Base-by-base conservation (phyloP, 1,140 invertebrate species). In the Cydia amplana region DNA sequence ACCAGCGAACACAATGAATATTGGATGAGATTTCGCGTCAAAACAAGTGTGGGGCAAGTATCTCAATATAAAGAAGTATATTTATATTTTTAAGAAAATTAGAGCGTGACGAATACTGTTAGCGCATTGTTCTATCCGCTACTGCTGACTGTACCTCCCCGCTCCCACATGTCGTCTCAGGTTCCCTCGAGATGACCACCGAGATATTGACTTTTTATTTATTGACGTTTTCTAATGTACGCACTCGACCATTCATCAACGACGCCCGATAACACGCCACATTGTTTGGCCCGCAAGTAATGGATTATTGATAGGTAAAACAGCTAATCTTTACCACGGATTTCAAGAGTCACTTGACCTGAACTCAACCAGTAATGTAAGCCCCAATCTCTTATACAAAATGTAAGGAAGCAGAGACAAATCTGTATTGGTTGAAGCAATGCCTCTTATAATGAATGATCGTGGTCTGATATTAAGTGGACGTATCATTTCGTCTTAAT, bases 221-320 rank as follows among this genome's bases (percentile, higher is more conserved):
- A 92, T 92, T 91, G 86, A 90, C 89, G 87, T 90, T 89, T 89
- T 87, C 88, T 92, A 90, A 91, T 91, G 87, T 86, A 82, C 83
- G 78, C 78, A 72, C 81, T 64, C 74, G 73, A 70, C 79, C 79
- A 92, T 92, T 87, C 88, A 91, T 92, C 91, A 92, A 75, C 81
- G 87, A 86, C 90, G 86, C 75, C 82, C 81, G 91, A 92, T 92
- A 91, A 88, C 86, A 83, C 80, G 74, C 75, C 80, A 88, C 83
- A 91, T 92, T 91, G 91, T 93, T 90, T 90, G 87, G 74, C 77
- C 80, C 91, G 85, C 85, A 82, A 81, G 85, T 93, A 93, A 93
- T 93, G 90, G 90, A 93, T 91, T 93, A 91, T 90, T 91, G 91
- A 91, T 92, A 70, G 65, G 65, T 70, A 92, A 92, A 87, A 84